phyloP scores from a whole-genome alignment of 2,113 vertebrate genomes.

The Nansenia antarctica region DNA sequence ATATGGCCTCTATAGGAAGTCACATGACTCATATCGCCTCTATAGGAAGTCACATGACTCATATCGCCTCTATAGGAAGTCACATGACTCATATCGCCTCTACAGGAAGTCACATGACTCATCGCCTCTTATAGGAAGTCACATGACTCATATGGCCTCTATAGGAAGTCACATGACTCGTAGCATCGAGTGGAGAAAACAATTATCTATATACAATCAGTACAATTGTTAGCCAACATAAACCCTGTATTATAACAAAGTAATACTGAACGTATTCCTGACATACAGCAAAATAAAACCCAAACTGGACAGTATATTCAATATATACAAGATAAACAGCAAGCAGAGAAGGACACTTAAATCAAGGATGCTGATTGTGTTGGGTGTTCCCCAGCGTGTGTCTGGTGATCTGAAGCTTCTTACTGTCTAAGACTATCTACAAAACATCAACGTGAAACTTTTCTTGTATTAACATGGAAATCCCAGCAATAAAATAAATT shows the following conservation, averaged over 20 bases:
- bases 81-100: too few species aligned
- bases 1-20: too few species aligned
- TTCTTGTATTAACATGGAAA: slow-evolving; percentile 44
- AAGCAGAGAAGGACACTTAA: slow-evolving; percentile 81
- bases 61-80: too few species aligned
- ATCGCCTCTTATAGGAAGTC: slow-evolving; percentile 27
- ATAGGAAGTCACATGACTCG: too few species aligned
- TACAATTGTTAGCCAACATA: slow-evolving; percentile 58
- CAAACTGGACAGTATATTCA: slow-evolving; percentile 64
- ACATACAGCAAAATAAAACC: slow-evolving; percentile 51
- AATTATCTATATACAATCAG: slow-evolving; percentile 69
- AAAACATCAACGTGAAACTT: slow-evolving; percentile 66
- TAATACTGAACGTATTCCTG: slow-evolving; percentile 57
- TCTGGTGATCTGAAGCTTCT: slow-evolving; percentile 62
- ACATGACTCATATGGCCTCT: too few species aligned
- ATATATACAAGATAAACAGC: slow-evolving; percentile 77
- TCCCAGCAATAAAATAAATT: slow-evolving; percentile 57
- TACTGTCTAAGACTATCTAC: slow-evolving; percentile 74
- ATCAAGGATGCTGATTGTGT: slow-evolving; percentile 69
- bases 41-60: too few species aligned
- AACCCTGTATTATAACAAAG: slow-evolving; percentile 67
- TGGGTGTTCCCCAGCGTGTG: slow-evolving; percentile 70
- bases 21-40: too few species aligned
- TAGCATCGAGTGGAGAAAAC: neutral
- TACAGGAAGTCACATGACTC: too few species aligned